These are phyloP conservation scores for Elmis aenea DNA, from an alignment of 2,888 invertebrate genomes.

Conservation along the genomic window DNA sequence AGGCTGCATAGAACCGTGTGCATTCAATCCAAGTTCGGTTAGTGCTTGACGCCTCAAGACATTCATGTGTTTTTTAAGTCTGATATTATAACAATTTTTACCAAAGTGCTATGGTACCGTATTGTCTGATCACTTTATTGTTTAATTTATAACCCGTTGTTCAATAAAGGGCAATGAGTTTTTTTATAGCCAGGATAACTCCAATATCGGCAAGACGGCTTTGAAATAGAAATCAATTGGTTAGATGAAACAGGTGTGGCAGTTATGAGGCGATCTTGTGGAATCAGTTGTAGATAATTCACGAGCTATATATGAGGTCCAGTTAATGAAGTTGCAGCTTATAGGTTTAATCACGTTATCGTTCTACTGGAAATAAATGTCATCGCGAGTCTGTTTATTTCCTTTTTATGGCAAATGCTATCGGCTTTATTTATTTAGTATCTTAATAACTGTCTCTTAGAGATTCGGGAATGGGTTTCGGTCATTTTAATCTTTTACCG, in stretches of 20 bases:
- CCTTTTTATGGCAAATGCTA: constrained; percentile 24
- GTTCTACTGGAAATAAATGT: constrained; percentile 25
- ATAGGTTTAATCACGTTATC: constrained; percentile 37
- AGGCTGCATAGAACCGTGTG: too few species aligned
- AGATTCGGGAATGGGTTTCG: constrained; percentile 21
- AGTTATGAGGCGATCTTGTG: constrained; percentile 20
- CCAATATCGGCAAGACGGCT: too few species aligned
- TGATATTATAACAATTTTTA: too few species aligned
- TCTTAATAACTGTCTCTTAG: constrained; percentile 25
- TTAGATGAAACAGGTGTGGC: constrained; percentile 17
- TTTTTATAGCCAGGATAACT: too few species aligned
- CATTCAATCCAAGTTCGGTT: too few species aligned
- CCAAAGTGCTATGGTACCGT: too few species aligned
- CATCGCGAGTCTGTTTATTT: constrained; percentile 23
- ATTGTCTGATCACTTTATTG: too few species aligned
- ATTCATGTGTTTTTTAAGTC: too few species aligned
- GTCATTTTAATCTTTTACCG: constrained; percentile 23
- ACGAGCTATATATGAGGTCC: constrained; percentile 27
- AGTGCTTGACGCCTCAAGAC: too few species aligned
- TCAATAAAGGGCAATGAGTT: too few species aligned
- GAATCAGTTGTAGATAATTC: constrained; percentile 28
- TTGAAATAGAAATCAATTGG: constrained; percentile 6
- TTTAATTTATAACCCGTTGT: too few species aligned
- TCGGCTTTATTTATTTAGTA: constrained; percentile 28
- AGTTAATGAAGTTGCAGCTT: constrained; percentile 35